Evolutionary conservation across 2,113 vertebrate genomes (phyloP).

Genomic region (Oriolus oriolus): DNA sequence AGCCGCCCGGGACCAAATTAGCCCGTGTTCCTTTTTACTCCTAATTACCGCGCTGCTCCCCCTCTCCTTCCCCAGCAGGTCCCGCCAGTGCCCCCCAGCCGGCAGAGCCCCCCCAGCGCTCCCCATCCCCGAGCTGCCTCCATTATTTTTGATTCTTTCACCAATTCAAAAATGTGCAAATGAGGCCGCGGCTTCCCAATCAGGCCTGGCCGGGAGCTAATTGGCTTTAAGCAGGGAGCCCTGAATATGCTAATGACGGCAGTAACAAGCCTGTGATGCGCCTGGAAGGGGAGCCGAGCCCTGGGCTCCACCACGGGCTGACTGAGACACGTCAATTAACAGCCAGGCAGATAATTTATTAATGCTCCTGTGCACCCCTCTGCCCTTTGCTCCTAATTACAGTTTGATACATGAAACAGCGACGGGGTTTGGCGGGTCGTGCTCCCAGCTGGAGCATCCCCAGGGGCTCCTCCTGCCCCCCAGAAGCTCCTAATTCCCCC

Average conservation of each 20-base stretch:
- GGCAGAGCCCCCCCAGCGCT: neutral
- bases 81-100: neutral
- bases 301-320: neutral
- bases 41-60: constrained; percentile 4
- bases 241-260: constrained; percentile 52
- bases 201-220: constrained; percentile 53
- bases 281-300: constrained; percentile 34
- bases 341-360: constrained; percentile 56
- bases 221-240: constrained; percentile 59
- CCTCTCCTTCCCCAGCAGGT: neutral
- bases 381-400: constrained; percentile 61
- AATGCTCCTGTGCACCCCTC: constrained; percentile 18
- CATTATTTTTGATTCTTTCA: neutral
- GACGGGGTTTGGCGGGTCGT: neutral
- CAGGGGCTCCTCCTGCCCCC: neutral
- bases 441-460: neutral
- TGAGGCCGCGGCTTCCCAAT: constrained; percentile 23
- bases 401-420: neutral
- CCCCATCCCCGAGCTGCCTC: neutral
- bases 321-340: constrained; percentile 60
- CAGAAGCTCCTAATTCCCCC: neutral
- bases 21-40: neutral
- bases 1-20: neutral
- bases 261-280: constrained; percentile 14
- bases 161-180: constrained; percentile 29